phyloP scores from a whole-genome alignment of 2,113 vertebrate genomes.

The Lepus europaeus region DNA sequence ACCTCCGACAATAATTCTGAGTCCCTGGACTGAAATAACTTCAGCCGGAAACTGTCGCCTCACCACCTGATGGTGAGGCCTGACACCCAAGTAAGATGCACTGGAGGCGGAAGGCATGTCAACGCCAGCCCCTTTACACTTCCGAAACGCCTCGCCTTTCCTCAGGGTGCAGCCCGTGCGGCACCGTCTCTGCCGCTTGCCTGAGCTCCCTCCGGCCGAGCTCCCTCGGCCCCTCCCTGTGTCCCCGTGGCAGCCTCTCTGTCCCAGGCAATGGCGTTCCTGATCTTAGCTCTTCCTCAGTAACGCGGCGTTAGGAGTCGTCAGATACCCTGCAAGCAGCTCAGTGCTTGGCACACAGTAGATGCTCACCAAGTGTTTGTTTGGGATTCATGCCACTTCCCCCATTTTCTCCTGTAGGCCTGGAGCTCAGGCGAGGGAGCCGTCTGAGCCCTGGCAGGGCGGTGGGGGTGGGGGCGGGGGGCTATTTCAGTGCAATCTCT shows the following conservation, averaged over 20 bases:
- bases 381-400: neutral
- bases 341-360: neutral
- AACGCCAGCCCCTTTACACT: neutral
- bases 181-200: neutral
- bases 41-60: neutral
- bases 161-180: neutral
- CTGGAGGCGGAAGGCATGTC: neutral
- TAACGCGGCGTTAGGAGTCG: neutral
- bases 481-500: too few relatives aligned
- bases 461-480: neutral
- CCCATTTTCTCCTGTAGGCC: neutral
- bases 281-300: neutral
- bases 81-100: neutral
- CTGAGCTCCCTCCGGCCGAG: too few relatives aligned
- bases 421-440: neutral
- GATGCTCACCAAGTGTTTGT: neutral
- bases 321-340: neutral
- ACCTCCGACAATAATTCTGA: neutral
- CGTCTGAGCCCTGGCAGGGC: neutral
- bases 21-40: conserved; percentile 1
- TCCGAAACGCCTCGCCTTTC: neutral
- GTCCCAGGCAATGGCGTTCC: neutral
- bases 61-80: neutral
- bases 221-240: neutral
- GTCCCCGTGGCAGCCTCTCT: neutral